Base-by-base conservation (phyloP, 2,113 vertebrate species). In the Rhizomys pruinosus region DNA sequence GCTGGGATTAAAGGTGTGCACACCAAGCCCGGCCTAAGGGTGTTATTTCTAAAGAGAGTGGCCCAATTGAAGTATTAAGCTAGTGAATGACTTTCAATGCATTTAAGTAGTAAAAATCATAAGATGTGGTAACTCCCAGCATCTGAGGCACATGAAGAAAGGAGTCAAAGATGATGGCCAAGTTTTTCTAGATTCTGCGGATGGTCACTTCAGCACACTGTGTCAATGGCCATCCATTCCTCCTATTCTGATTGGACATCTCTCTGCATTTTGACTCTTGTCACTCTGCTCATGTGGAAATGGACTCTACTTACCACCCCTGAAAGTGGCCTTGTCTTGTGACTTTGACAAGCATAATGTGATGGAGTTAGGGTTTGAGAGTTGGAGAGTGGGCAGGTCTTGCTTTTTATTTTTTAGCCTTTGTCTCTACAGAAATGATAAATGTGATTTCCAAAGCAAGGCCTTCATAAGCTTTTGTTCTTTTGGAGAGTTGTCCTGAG, bases 141-240 rank as follows among this genome's bases (percentile, higher is more conserved):
- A 59, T 80, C 5, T 77, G 44, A 88, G 3, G 32, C 77, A 73
- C 19, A 37, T 17, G 77, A 90, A 82, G n/a, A 25, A 81, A 90
- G 74, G n/a, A 78, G 64, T 71, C 52, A 84, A 84, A 88, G 57
- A 89, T 78, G 39, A 72, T 19, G 72, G 0, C 25, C 34, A 57
- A 82, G 27, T 79, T 90, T 92, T 42, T 84, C 55, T 92, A 61
- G n/a, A 94, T 78, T 77, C 23, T 85, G 68, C 44, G 27, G 20
- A 76, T 34, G 22, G 17, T 76, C 39, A 84, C 37, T 73, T 19
- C 23, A 19, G 89, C 63, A 63, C 0, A 69, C 7, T 55, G 34
- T 22, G 6, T 52, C 47, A n/a, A 52, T 29, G 17, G 44, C 10
- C 71, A 34, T 29, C 76, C 74, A 71, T 27, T 55, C 34, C 47